phyloP scores from a whole-genome alignment of 2,113 vertebrate genomes.

The Eubucco bourcierii region DNA sequence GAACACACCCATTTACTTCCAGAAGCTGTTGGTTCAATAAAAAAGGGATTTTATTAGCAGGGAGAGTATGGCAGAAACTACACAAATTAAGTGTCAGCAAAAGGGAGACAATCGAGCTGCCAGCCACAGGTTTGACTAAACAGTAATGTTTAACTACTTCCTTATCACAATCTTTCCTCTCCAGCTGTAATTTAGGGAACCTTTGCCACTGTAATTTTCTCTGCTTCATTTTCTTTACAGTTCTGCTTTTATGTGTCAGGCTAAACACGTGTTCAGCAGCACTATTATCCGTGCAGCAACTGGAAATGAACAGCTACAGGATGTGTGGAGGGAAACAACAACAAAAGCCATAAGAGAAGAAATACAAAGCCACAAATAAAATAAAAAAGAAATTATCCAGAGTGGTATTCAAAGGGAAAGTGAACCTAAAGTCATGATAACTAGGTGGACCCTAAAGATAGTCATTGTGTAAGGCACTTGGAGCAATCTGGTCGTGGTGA shows the following conservation, averaged over 20 bases:
- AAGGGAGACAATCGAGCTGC: constrained; percentile 52
- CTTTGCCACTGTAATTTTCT: constrained; percentile 71
- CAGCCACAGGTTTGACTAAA: constrained; percentile 64
- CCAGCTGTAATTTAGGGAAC: constrained; percentile 71
- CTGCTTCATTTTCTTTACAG: constrained; percentile 52
- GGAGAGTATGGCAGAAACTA: neutral
- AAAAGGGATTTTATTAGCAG: constrained; percentile 37
- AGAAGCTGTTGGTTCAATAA: constrained; percentile 1
- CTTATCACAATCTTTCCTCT: constrained; percentile 71
- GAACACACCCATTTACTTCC: neutral
- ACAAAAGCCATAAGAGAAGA: neutral
- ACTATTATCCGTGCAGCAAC: constrained; percentile 43
- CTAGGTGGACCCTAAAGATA: neutral
- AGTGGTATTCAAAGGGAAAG: neutral
- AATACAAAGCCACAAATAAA: neutral
- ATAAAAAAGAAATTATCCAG: neutral
- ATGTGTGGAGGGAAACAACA: neutral
- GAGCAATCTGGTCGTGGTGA: neutral
- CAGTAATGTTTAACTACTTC: constrained; percentile 77
- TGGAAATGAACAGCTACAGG: constrained; percentile 49
- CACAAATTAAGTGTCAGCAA: constrained; percentile 72
- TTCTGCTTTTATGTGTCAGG: constrained; percentile 49
- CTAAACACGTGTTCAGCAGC: constrained; percentile 62
- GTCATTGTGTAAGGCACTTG: neutral
- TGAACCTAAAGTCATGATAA: neutral